phyloP scores from a whole-genome alignment of 2,888 invertebrate genomes.

The Patella ulyssiponensis region DNA sequence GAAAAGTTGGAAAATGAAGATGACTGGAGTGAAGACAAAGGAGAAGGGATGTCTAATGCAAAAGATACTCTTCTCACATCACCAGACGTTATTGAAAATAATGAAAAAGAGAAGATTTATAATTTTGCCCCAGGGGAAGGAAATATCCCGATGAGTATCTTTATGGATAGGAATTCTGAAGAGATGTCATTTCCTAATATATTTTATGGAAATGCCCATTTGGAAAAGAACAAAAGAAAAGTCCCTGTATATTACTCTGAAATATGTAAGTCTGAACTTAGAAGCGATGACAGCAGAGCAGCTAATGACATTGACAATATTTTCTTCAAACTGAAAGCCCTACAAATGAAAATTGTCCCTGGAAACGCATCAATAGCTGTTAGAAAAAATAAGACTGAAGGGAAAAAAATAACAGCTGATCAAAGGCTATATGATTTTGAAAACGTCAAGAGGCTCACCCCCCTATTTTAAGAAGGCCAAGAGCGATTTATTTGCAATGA shows the following conservation, averaged over 20 bases:
- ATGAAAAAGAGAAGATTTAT: slow-evolving; percentile 2
- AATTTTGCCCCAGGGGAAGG: neutral
- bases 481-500: slow-evolving; percentile 40
- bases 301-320: neutral
- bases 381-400: slow-evolving; percentile 3
- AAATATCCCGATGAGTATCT: neutral
- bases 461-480: slow-evolving; percentile 8
- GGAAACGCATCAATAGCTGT: neutral
- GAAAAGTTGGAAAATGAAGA: neutral
- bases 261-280: neutral
- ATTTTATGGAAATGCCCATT: neutral
- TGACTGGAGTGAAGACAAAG: neutral
- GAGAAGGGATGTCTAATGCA: neutral
- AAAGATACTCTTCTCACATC: neutral
- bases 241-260: neutral
- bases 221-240: neutral
- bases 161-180: neutral
- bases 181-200: neutral
- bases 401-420: neutral
- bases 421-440: slow-evolving; percentile 27
- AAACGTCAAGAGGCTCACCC: slow-evolving; percentile 25
- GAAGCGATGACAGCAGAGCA: neutral
- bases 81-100: slow-evolving; percentile 2
- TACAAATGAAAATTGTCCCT: neutral
- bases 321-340: neutral